Evolutionary conservation across 30 jellyfish, hydroid and myxozoan genomes (phyloP).

Genomic region (Catostylus mosaicus): DNA sequence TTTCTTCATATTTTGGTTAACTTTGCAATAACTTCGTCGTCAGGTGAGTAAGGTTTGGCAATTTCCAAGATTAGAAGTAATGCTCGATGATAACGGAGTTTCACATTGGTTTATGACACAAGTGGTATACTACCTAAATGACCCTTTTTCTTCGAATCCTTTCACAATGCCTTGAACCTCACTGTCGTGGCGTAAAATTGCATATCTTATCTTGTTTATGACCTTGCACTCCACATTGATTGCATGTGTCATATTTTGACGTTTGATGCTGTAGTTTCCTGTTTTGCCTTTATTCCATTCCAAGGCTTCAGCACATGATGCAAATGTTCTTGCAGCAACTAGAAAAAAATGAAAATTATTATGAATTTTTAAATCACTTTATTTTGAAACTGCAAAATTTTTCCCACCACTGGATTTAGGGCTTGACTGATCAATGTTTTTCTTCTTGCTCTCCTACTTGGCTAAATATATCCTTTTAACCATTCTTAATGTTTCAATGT

Average conservation of each 20-base stretch:
- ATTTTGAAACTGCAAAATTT: too few species aligned
- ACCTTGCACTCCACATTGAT: not conserved
- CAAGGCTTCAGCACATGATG: not conserved
- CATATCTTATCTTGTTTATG: not conserved
- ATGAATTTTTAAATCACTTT: not conserved
- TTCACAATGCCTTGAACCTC: not conserved
- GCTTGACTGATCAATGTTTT: too few species aligned
- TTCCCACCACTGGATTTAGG: too few species aligned
- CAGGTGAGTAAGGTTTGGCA: too few species aligned
- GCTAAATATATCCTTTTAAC: too few species aligned
- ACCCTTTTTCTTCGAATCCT: not conserved
- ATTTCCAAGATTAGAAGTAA: too few species aligned
- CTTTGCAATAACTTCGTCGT: not conserved
- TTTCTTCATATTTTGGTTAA: too few species aligned
- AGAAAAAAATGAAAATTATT: not conserved
- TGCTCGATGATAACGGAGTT: too few species aligned
- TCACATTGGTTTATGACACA: too few species aligned
- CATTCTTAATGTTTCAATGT: too few species aligned
- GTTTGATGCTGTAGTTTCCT: not conserved
- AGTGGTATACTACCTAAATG: not conserved
- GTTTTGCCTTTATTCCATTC: not conserved
- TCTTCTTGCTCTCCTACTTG: too few species aligned
- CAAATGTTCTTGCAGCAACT: not conserved
- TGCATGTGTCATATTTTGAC: not conserved
- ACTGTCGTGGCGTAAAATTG: not conserved